Base-by-base conservation (phyloP, 2,113 vertebrate species). In the Trematocara stigmaticum region DNA sequence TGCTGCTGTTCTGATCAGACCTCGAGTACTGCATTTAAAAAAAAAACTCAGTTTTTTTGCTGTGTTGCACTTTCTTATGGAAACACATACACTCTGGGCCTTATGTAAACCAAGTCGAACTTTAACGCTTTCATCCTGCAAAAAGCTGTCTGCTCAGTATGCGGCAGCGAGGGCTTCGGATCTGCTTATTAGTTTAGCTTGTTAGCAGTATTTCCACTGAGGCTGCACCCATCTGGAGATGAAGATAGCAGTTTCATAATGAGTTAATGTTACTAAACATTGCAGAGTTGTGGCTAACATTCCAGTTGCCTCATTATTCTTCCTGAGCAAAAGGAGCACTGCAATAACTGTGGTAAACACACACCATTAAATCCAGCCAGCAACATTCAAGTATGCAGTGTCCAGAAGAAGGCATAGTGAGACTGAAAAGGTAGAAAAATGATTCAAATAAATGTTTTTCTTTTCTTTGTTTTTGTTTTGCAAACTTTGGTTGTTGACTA, bases 161-260 rank as follows among this genome's bases (percentile, higher is more conserved):
- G 93, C 92, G 84, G 89, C 84, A 78, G 79, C 23, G 15, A 87
- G 87, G 78, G 85, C 86, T 93, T 82, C 35, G 49, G 82, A 91
- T 93, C 82, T 91, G 92, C 91, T 92, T 94, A 89, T 94, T 95
- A 93, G 89, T 93, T 91, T 86, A 90, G 92, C 91, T 94, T 94
- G 93, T 93, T 95, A 93, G 88, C 86, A 88, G 89, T 88, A 85
- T 92, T 92, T 95, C 91, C 92, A 92, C 86, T 71, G 89, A 87
- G 88, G 90, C 92, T 92, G 88, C 78, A 74, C 88, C 90, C 90
- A 92, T 93, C 91, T 90, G 89, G 87, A 92, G 90, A 94, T 93
- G 91, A 92, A 93, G 92, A 94, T 92, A 91, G 87, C 89, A 91
- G 87, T 87, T 92, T 87, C 83, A 84, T 93, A 90, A 94, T 86